Base-by-base conservation (phyloP, 2,888 invertebrate genomes). In the Aspidapion aeneum region DNA sequence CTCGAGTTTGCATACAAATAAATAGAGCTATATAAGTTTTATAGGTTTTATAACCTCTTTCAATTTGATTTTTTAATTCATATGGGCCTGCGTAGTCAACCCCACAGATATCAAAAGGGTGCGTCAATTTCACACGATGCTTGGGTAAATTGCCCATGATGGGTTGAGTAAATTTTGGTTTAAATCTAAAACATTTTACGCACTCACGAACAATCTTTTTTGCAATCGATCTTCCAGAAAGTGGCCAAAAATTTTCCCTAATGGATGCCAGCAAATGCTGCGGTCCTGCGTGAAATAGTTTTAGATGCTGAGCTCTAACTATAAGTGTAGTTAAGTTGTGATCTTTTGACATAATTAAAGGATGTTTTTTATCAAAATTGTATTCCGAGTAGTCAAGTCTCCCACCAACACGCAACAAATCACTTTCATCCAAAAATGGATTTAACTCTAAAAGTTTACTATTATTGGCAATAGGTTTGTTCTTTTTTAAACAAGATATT, bases 331-430 rank as follows among this genome's bases (percentile, higher is more conserved):
- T 51, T 12, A 49, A 19, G 9, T 65, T 20, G 17, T 50, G 51
- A 7, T 18, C 18, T 57, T 73, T 69, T 16, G 62, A 21, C n/a
- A n/a, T n/a, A 50, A 58, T 61, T 3, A 56, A n/a, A 17, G 58
- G 58, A 48, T 58, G 19, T 21, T 58, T 58, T 3, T 20, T 60
- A 20, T 60, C 57, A 20, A 20, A 21, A 18, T n/a, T n/a, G 5
- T 3, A 20, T 17, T 63, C 21, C 16, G 72, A 66, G 55, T 69
- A 66, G 19, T 62, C 55, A 1, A 75, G 57, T 1, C 74, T 65
- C 21, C 74, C 73, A 49, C 75, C 74, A 35, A 74, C 74, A 61
- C 73, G 66, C 35, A 74, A 63, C 18, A 72, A 54, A 17, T 65
- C 66, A 35, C 68, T 51, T 16, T 56, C 12, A 58, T 71, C 70